Conservation (phyloP, 2,888 invertebrate species). For the Danaus chrysippus region DNA sequence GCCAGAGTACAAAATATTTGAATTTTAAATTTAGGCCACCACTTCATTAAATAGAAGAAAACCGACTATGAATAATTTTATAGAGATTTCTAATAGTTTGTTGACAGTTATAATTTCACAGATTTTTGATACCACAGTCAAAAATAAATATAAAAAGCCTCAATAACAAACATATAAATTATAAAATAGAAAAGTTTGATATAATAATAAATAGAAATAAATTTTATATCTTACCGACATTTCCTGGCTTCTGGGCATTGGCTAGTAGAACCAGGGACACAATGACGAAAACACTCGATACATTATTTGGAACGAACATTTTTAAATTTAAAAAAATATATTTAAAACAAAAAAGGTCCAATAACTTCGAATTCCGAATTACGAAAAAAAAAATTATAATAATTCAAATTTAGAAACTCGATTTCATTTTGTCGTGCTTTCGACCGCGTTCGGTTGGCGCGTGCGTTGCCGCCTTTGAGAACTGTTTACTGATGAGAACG, state of each 20-base stretch:
- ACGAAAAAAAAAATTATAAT: conserved; percentile 24
- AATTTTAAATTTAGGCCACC: too few relatives aligned
- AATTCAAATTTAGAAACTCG: conserved; percentile 52
- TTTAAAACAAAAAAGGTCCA: conserved; percentile 12
- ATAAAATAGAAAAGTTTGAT: neutral
- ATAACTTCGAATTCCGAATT: conserved; percentile 8
- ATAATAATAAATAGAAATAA: conserved; percentile 8
- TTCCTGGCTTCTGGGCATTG: conserved; percentile 66
- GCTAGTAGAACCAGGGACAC: conserved; percentile 65
- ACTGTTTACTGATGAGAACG: conserved; percentile 49
- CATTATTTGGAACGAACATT: conserved; percentile 54
- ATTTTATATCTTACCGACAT: conserved; percentile 58
- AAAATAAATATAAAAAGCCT: too few relatives aligned
- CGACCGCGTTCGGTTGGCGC: conserved; percentile 52
- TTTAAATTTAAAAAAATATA: conserved; percentile 28
- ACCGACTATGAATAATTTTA: too few relatives aligned
- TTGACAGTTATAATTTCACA: too few relatives aligned
- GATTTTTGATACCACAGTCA: too few relatives aligned
- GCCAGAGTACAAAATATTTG: too few relatives aligned
- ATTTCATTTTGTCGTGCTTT: conserved; percentile 64
- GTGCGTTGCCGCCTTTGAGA: conserved; percentile 62
- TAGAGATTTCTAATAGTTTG: too few relatives aligned
- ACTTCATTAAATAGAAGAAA: too few relatives aligned
- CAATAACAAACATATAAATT: neutral
- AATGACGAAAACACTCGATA: conserved; percentile 60